Evolutionary conservation across 2,797 vertebrate species (phyloP), one percentile per base, ranked within the genome.

Genomic region (Falco cherrug): DNA sequence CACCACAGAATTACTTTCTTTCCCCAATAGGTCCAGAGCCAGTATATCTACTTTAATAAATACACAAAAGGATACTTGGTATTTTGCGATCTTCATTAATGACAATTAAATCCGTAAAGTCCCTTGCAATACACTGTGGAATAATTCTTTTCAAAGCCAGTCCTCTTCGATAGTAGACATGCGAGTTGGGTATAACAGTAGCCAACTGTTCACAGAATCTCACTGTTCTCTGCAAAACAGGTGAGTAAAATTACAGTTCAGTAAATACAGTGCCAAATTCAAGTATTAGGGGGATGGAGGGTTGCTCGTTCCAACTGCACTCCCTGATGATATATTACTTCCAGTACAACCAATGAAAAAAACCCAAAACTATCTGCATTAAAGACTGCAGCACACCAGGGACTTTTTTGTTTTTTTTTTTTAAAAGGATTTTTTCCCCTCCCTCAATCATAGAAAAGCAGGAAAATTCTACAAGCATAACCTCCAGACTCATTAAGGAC

Each of bases 121-220:
- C 97, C 96, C 99, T 98, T 59, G 99, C 97, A 69, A 99, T 86
- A 67, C 99, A 99, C 96, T 99, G 99, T 51, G 99, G 99, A 86
- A 99, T 99, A 95, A 99, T 97, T 96, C 96, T 99, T 98, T 99
- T 99, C 95, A 99, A 97, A 90, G 99, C 99, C 96, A 99, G 95
- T 87, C 99, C 99, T 98, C 99, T 98, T 98, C 99, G 98, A 96
- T 99, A 99, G 97, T 99, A 99, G 69, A 99, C 99, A 7, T 99
- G 98, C 1, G 99, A 98, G 35, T 99, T 98, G 63, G 99, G 99
- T 97, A 99, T 98, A 10, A 99, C 98, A 18, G 98, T 98, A 25
- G 99, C 98, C 74, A 99, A 97, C 93, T 99, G 99, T 85, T 99
- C 98, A 95, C 99, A 99, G 96, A 99, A 99, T 93, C 97, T 98